Percentiles rank a stretch among this genome's conserved stretches.
These are phyloP conservation scores for Caenorhabditis drosophilae DNA, from an alignment of 2,888 invertebrate species.

Conservation along the genomic window DNA sequence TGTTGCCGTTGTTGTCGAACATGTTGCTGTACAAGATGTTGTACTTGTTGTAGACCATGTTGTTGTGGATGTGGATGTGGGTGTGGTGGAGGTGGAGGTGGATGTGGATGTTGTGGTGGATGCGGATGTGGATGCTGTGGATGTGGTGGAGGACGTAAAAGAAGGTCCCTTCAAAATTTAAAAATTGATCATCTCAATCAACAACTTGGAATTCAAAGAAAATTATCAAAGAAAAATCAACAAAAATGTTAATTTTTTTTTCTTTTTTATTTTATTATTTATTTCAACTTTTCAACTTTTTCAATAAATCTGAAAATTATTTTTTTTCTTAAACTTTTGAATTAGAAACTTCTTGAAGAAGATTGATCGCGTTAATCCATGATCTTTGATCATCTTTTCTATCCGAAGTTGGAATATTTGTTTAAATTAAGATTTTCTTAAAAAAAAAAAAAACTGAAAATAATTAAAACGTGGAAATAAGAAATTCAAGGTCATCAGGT, in stretches of 20 bases:
- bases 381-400: constrained; percentile 44
- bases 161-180: constrained; percentile 25
- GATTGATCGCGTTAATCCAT: constrained; percentile 40
- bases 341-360: constrained; percentile 37
- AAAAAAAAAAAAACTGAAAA: too few relatives aligned
- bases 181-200: too few relatives aligned
- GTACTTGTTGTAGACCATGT: constrained; percentile 34
- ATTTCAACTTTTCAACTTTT: too few relatives aligned
- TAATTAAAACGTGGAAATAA: too few relatives aligned
- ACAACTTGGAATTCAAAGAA: too few relatives aligned
- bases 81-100: constrained; percentile 1
- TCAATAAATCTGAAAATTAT: too few relatives aligned
- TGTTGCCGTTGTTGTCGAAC: constrained; percentile 34
- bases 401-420: constrained; percentile 24
- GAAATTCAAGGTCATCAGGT: too few relatives aligned
- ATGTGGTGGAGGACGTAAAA: constrained; percentile 27
- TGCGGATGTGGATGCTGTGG: constrained; percentile 14
- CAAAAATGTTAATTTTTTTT: too few relatives aligned
- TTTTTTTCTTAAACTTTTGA: too few relatives aligned
- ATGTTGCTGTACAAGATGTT: constrained; percentile 42
- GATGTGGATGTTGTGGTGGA: constrained; percentile 5
- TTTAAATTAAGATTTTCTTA: not conserved
- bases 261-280: too few relatives aligned
- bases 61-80: constrained; percentile 13
- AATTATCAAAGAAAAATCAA: too few relatives aligned